A percentile compares a stretch with the other conserved stretches of the same genome.
Conservation (phyloP, 2,888 invertebrate species). For the Epiperipatus broadwayi region DNA sequence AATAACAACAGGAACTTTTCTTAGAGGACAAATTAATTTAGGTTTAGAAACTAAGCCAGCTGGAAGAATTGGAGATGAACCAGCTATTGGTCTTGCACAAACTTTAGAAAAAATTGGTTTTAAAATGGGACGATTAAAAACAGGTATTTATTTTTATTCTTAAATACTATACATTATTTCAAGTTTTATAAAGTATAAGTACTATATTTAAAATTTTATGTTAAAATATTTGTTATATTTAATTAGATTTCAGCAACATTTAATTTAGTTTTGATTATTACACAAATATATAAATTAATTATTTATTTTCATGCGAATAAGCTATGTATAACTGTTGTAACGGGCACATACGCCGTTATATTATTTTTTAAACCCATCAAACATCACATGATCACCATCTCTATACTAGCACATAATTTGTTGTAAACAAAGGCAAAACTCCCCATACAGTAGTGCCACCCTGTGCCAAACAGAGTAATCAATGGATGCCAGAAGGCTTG, state of each 20-base stretch:
- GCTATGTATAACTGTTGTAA: no score
- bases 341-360: no score
- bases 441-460: no score
- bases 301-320: no score
- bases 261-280: background rate
- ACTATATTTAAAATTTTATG: slow-evolving; percentile 5
- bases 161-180: no score
- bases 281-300: background rate
- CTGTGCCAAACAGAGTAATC: no score
- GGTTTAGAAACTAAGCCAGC: slow-evolving; percentile 53
- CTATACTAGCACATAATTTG: no score
- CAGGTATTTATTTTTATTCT: slow-evolving; percentile 35
- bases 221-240: background rate
- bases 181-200: background rate
- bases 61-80: slow-evolving; percentile 57
- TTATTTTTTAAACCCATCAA: no score
- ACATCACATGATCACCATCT: no score
- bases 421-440: no score
- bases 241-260: background rate
- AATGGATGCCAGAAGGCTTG: no score
- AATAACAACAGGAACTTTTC: slow-evolving; percentile 70
- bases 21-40: slow-evolving; percentile 62
- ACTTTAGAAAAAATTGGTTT: slow-evolving; percentile 51
- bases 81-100: slow-evolving; percentile 52
- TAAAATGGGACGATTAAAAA: slow-evolving; percentile 57